phyloP scores from a whole-genome alignment of 1,140 invertebrate genomes.

The Akabosia matsudoensis region DNA sequence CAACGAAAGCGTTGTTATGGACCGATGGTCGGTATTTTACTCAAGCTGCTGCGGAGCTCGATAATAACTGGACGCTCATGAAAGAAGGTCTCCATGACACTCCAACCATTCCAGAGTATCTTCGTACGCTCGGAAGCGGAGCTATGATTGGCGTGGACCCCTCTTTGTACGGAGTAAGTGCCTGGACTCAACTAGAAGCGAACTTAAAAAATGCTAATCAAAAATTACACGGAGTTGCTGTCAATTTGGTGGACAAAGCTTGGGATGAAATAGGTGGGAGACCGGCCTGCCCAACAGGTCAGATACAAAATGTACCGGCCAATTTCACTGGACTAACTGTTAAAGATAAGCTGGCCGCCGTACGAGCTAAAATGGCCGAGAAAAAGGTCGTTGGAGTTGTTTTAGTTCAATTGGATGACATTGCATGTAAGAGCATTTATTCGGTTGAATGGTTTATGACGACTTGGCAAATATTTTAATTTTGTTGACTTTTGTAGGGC shows the following conservation, averaged over 20 bases:
- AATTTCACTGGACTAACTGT: slow-evolving; percentile 64
- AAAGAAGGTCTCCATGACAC: slow-evolving; percentile 51
- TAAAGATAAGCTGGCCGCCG: slow-evolving; percentile 68
- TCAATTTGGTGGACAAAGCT: slow-evolving; percentile 75
- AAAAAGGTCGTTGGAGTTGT: slow-evolving; percentile 71
- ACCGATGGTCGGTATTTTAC: slow-evolving; percentile 85
- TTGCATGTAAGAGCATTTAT: slow-evolving; percentile 69
- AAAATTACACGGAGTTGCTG: slow-evolving; percentile 64
- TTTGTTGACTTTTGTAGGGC: slow-evolving; percentile 57
- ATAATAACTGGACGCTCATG: slow-evolving; percentile 71
- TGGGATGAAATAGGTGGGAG: slow-evolving; percentile 60
- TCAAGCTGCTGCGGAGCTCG: slow-evolving; percentile 69
- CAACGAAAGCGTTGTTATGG: neutral
- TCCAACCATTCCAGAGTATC: slow-evolving; percentile 68
- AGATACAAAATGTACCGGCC: slow-evolving; percentile 55
- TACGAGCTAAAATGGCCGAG: slow-evolving; percentile 64
- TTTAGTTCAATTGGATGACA: slow-evolving; percentile 83
- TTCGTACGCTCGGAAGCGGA: slow-evolving; percentile 65
- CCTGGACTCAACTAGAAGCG: slow-evolving; percentile 67
- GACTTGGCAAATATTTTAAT: neutral
- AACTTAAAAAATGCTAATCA: slow-evolving; percentile 63
- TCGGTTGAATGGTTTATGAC: neutral
- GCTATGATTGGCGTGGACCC: slow-evolving; percentile 83
- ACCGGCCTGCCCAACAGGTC: slow-evolving; percentile 55
- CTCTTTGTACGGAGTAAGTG: slow-evolving; percentile 67